These are phyloP conservation scores for Rhysida immarginata DNA, from an alignment of 1,140 invertebrate genomes.

Conservation along the genomic window DNA sequence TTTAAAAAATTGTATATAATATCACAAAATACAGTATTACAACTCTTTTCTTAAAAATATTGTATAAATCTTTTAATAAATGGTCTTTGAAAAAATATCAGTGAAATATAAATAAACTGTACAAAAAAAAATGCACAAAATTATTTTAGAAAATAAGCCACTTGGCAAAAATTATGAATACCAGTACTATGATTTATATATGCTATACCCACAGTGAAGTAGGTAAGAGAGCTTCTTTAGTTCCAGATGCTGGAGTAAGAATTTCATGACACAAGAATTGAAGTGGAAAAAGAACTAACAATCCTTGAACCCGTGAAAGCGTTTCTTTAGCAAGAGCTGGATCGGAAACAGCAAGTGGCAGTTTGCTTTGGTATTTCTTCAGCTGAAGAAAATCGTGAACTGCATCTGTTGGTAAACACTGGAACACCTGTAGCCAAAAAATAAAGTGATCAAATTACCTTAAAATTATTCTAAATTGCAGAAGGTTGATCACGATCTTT, in stretches of 20 bases:
- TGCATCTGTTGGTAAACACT: conserved; percentile 64
- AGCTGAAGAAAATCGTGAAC: conserved; percentile 56
- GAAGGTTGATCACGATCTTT: no score
- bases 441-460: not conserved
- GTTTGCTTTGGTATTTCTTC: conserved; percentile 49
- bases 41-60: no score
- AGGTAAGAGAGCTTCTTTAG: conserved; percentile 50
- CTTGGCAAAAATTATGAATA: no score
- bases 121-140: no score
- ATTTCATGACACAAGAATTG: conserved; percentile 69
- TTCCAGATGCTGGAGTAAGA: conserved; percentile 55
- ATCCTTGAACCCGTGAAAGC: conserved; percentile 58
- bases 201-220: conserved; percentile 34
- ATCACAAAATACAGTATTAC: no score
- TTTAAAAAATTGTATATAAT: no score
- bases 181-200: no score
- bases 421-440: conserved; percentile 43
- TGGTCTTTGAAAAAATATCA: no score
- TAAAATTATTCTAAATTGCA: no score
- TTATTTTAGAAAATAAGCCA: no score
- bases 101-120: no score
- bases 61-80: no score
- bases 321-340: conserved; percentile 48
- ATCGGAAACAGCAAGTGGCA: conserved; percentile 46
- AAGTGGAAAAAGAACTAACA: conserved; percentile 70